These are phyloP conservation scores for Sebastes kiyomatsui DNA, from an alignment of 2,797 vertebrate species.

Conservation along the genomic window DNA sequence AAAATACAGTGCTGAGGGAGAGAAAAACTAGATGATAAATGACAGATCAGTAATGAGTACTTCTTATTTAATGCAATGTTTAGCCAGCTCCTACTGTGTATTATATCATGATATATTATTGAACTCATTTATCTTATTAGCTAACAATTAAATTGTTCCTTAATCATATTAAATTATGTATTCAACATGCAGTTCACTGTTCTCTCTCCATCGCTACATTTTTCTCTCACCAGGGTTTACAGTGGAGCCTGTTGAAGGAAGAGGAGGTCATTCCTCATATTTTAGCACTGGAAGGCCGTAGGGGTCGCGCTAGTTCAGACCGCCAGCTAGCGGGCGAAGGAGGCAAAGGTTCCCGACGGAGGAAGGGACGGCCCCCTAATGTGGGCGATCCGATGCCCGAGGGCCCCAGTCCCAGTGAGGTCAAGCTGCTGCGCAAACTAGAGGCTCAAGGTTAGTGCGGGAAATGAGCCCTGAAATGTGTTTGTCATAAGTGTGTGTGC, in stretches of 20 bases:
- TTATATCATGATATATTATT: not conserved
- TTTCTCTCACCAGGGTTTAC: conserved; percentile 86
- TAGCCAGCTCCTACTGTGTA: not conserved
- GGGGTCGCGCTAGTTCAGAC: conserved; percentile 90
- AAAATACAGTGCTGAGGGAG: conserved; percentile 39
- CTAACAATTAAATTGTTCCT: conserved; percentile 28
- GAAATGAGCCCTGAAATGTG: conserved; percentile 55
- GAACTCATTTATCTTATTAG: not conserved
- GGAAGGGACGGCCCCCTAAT: conserved; percentile 94
- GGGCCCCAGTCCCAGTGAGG: conserved; percentile 88
- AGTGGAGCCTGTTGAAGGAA: conserved; percentile 96
- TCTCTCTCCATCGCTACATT: conserved; percentile 12
- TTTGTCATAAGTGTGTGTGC: conserved; percentile 25
- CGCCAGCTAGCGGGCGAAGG: conserved; percentile 85
- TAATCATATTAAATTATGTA: conserved; percentile 11
- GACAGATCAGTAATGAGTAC: not conserved
- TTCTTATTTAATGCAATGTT: conserved; percentile 14
- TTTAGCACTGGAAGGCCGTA: conserved; percentile 93
- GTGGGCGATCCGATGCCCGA: conserved; percentile 86
- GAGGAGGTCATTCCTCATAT: conserved; percentile 95
- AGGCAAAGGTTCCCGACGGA: conserved; percentile 82
- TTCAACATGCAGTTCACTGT: conserved; percentile 21
- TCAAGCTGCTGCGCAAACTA: conserved; percentile 94
- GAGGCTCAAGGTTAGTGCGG: conserved; percentile 93
- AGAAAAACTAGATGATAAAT: conserved; percentile 16